A percentile compares a stretch with the other conserved stretches of the same genome.
These are phyloP conservation scores for Eupithecia tripunctaria DNA, from an alignment of 2,888 invertebrate species.

Conservation along the genomic window DNA sequence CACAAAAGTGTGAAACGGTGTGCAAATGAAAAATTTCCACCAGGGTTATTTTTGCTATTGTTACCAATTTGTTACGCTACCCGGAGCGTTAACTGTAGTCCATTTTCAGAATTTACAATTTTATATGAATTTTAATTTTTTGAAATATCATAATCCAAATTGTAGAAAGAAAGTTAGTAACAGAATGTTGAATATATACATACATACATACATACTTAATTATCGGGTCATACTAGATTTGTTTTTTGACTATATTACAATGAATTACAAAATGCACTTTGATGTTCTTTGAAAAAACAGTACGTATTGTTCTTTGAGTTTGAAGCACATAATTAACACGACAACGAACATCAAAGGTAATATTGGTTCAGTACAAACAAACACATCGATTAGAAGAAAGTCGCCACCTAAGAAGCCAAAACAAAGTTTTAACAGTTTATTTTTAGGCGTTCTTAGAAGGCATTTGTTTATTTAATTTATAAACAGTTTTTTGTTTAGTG, in stretches of 20 bases:
- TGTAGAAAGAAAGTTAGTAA: neutral
- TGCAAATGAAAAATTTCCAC: conserved; percentile 79
- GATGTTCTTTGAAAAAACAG: neutral
- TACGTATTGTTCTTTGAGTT: neutral
- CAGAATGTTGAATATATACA: neutral
- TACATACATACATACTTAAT: too few relatives aligned
- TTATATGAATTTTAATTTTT: conserved; percentile 16
- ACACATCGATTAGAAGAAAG: conserved; percentile 58
- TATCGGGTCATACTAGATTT: neutral
- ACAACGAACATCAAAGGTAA: conserved; percentile 53
- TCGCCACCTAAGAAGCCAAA: conserved; percentile 76
- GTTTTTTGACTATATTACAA: neutral
- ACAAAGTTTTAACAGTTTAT: conserved; percentile 69
- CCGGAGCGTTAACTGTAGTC: conserved; percentile 51
- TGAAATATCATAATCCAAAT: neutral
- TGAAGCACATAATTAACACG: conserved; percentile 26
- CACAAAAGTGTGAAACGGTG: conserved; percentile 75
- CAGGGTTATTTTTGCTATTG: conserved; percentile 73
- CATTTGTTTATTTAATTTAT: conserved; percentile 70
- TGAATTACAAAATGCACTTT: neutral
- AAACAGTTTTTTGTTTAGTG: conserved; percentile 57
- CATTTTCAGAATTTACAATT: conserved; percentile 36
- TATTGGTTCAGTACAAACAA: conserved; percentile 60
- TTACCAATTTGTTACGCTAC: conserved; percentile 70
- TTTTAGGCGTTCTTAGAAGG: conserved; percentile 68